phyloP scores from a whole-genome alignment of 2,113 vertebrate genomes.

The Rynchops niger region DNA sequence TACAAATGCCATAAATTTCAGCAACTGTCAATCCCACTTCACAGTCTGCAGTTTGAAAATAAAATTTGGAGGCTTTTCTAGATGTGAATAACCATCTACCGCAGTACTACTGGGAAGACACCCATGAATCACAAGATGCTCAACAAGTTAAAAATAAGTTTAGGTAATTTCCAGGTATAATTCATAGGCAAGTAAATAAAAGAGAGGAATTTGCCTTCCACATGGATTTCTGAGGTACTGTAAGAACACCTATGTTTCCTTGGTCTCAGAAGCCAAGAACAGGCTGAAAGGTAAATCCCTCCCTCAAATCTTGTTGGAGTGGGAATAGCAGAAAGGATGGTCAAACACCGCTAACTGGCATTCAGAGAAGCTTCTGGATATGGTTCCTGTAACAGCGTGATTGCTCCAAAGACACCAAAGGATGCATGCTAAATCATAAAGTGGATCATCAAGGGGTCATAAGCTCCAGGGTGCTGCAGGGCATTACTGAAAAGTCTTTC shows the following conservation, averaged over 20 bases:
- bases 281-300: neutral
- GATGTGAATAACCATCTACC: slow-evolving; percentile 19
- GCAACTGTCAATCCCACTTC: slow-evolving; percentile 39
- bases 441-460: neutral
- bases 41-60: slow-evolving; percentile 32
- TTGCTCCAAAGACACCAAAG: neutral
- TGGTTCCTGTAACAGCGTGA: neutral
- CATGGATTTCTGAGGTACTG: neutral
- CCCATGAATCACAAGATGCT: slow-evolving; percentile 35
- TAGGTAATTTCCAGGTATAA: slow-evolving; percentile 5
- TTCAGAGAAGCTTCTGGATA: neutral
- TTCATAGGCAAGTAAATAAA: neutral
- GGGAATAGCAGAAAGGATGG: neutral
- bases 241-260: neutral
- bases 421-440: neutral
- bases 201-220: neutral
- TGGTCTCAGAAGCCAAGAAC: neutral
- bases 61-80: slow-evolving; percentile 36
- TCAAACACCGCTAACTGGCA: neutral
- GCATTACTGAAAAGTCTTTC: neutral
- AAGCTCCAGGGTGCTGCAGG: neutral
- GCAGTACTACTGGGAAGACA: slow-evolving; percentile 20
- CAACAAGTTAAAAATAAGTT: neutral
- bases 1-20: slow-evolving; percentile 27
- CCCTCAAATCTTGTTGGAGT: neutral